phyloP scores from a whole-genome alignment of 2,888 invertebrate species.

The Ctenicera cuprea region DNA sequence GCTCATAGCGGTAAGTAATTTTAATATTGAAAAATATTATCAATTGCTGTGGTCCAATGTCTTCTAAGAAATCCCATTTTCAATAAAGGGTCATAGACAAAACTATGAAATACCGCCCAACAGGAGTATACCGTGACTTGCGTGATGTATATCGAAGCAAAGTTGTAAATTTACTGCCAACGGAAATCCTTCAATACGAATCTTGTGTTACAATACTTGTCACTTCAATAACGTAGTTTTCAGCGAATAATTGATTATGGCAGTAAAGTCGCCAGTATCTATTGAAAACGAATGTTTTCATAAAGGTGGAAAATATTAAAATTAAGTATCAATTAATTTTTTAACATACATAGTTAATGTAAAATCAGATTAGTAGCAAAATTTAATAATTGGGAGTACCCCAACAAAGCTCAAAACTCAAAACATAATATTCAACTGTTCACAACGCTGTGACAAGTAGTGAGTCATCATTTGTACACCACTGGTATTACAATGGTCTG shows the following conservation, averaged over 20 bases:
- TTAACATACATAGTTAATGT: no score
- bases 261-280: no score
- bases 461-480: no score
- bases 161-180: conserved; percentile 15
- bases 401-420: no score
- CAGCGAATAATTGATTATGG: neutral
- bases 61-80: neutral
- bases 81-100: neutral
- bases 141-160: conserved; percentile 23
- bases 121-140: conserved; percentile 21
- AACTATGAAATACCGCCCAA: neutral
- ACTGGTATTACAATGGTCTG: no score
- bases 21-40: neutral
- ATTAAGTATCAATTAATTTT: no score
- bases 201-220: conserved; percentile 5
- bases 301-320: no score
- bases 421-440: no score
- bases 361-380: no score
- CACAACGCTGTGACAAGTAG: no score
- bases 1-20: conserved; percentile 78
- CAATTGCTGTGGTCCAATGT: neutral
- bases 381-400: no score
- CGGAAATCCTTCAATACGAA: conserved; percentile 24
- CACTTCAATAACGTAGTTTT: neutral
- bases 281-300: no score